A percentile compares a stretch with the other conserved stretches of the same genome.
Conservation (phyloP, 2,113 vertebrate species). For the Anarhynchus alexandrinus region DNA sequence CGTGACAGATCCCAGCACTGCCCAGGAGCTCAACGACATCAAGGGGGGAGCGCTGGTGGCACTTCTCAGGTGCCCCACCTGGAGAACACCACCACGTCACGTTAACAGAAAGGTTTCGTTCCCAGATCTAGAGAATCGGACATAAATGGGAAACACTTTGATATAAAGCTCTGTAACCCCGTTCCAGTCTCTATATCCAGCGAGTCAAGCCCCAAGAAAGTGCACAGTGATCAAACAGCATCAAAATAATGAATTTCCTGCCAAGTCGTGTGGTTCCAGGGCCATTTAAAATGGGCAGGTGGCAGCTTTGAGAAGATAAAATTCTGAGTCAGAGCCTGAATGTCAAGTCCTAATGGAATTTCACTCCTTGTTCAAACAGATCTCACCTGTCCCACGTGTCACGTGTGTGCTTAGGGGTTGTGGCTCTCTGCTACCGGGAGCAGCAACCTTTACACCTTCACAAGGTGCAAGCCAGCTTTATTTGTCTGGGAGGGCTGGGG, state of each 20-base stretch:
- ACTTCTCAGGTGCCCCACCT: not conserved
- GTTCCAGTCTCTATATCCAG: not conserved
- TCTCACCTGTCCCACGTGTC: not conserved
- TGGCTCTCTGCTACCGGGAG: not conserved
- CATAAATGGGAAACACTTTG: not conserved
- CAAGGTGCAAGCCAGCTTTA: not conserved
- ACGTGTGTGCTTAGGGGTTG: not conserved
- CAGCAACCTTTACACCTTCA: not conserved
- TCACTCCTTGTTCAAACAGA: not conserved
- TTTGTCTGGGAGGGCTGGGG: not conserved
- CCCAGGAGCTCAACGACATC: not conserved
- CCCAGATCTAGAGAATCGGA: not conserved
- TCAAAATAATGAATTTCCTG: conserved; percentile 2
- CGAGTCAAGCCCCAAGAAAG: not conserved
- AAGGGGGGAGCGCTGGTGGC: not conserved
- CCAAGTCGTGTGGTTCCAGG: not conserved
- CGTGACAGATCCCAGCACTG: not conserved
- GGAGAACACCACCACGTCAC: rapidly evolving
- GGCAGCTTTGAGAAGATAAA: conserved; percentile 22
- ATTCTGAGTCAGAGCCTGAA: not conserved
- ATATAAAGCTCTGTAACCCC: conserved; percentile 9
- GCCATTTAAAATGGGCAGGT: not conserved
- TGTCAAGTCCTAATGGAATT: not conserved
- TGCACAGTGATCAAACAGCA: conserved; percentile 39
- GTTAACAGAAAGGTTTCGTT: not conserved